These are phyloP conservation scores for Peromyscus polionotus DNA, from an alignment of 2,113 vertebrate species.

Conservation along the genomic window DNA sequence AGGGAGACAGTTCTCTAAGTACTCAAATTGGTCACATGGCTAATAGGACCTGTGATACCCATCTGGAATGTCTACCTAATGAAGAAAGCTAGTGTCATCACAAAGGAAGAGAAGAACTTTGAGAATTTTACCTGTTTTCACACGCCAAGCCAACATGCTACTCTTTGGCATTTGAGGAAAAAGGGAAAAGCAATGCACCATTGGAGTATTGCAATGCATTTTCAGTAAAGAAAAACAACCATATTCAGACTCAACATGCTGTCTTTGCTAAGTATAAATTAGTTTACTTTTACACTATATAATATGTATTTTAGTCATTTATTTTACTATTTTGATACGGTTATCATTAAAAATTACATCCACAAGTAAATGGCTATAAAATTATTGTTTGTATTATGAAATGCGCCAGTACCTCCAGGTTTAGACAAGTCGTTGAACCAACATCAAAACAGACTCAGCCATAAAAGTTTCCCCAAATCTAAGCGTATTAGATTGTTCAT, in stretches of 20 bases:
- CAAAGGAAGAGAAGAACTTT: slow-evolving; percentile 98
- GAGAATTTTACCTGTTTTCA: slow-evolving; percentile 96
- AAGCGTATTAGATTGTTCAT: background rate
- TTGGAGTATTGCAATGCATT: background rate
- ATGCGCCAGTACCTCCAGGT: background rate
- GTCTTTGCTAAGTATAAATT: background rate
- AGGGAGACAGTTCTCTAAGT: slow-evolving; percentile 97
- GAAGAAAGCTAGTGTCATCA: slow-evolving; percentile 95
- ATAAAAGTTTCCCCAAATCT: background rate
- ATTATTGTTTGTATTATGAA: background rate
- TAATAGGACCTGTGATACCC: slow-evolving; percentile 93
- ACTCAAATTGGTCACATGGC: slow-evolving; percentile 96
- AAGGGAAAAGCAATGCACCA: slow-evolving; percentile 93
- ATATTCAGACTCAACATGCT: background rate
- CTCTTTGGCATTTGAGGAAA: slow-evolving; percentile 97
- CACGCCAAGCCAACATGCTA: slow-evolving; percentile 94
- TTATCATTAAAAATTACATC: background rate
- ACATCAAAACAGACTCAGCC: background rate
- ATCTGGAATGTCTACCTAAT: slow-evolving; percentile 94
- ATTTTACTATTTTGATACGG: background rate
- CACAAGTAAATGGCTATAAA: background rate
- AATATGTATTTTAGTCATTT: background rate
- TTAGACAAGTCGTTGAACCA: background rate
- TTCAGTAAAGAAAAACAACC: background rate
- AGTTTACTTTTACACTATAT: background rate